phyloP scores from a whole-genome alignment of 2,113 vertebrate species.

The Rhabdomys dilectus region DNA sequence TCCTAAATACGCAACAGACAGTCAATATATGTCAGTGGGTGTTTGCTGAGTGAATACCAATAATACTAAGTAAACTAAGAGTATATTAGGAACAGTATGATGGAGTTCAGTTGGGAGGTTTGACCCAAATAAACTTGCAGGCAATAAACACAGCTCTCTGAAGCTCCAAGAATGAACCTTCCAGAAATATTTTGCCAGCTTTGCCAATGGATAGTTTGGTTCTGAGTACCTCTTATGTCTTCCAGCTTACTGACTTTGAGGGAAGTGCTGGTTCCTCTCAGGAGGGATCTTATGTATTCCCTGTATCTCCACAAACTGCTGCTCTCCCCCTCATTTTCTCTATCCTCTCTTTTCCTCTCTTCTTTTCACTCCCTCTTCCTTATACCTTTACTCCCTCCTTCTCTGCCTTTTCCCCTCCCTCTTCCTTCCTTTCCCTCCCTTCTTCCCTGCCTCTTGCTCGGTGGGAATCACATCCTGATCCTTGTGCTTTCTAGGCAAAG shows the following conservation, averaged over 20 bases:
- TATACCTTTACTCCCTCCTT: accelerated
- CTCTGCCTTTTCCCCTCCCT: no score
- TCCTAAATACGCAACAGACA: background rate
- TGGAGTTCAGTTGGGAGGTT: background rate
- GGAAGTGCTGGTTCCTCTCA: background rate
- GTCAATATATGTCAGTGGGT: background rate
- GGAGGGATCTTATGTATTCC: background rate
- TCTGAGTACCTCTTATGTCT: background rate
- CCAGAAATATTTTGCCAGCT: background rate
- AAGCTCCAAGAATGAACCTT: background rate
- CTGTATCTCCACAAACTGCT: background rate
- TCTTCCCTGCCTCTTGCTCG: background rate
- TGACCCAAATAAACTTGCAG: conserved; percentile 11
- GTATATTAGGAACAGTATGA: background rate
- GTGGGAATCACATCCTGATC: no score
- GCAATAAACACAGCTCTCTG: background rate
- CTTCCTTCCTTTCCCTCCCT: accelerated
- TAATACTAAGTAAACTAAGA: background rate
- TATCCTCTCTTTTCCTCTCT: no score
- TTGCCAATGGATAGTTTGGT: background rate
- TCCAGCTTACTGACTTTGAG: background rate
- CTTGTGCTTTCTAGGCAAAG: background rate
- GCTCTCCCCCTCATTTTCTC: background rate
- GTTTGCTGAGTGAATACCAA: background rate
- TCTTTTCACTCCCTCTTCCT: background rate